Conservation (phyloP, 2,113 vertebrate genomes). For the Neopipo cinnamomea region DNA sequence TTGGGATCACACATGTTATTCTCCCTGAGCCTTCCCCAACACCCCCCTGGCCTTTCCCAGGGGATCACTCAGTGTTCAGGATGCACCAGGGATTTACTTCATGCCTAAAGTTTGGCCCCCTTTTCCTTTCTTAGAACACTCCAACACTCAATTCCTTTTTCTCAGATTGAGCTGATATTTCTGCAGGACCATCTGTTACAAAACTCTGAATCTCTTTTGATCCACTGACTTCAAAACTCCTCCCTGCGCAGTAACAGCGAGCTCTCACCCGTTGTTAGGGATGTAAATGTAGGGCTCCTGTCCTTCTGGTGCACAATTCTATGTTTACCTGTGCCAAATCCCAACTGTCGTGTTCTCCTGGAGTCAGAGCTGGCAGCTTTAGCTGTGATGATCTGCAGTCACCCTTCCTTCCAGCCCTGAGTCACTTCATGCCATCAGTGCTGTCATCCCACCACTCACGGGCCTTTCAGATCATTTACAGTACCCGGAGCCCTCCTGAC, state of each 20-base stretch:
- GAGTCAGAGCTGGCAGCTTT: not conserved
- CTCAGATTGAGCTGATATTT: not conserved
- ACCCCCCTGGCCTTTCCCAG: not conserved
- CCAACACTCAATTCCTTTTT: not conserved
- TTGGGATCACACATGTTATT: not conserved
- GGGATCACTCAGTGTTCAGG: not conserved
- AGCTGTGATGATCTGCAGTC: not conserved
- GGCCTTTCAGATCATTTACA: not conserved
- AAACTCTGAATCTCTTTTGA: not conserved
- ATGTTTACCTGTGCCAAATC: not conserved
- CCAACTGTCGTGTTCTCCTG: not conserved
- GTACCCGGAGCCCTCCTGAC: not conserved
- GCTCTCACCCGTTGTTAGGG: not conserved
- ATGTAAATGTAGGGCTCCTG: not conserved
- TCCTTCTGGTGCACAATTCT: not conserved
- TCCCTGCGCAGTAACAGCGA: not conserved
- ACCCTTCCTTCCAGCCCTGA: not conserved
- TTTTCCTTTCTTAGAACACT: not conserved
- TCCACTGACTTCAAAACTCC: not conserved
- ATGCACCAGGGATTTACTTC: not conserved
- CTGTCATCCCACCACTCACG: not conserved
- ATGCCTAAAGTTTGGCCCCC: not conserved
- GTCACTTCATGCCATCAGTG: accelerated
- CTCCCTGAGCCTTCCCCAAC: not conserved
- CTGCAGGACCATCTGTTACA: not conserved